Evolutionary conservation across 64 coral and sea anemone genomes (phyloP).

Genomic region (Hydrozoanthus tunicans): DNA sequence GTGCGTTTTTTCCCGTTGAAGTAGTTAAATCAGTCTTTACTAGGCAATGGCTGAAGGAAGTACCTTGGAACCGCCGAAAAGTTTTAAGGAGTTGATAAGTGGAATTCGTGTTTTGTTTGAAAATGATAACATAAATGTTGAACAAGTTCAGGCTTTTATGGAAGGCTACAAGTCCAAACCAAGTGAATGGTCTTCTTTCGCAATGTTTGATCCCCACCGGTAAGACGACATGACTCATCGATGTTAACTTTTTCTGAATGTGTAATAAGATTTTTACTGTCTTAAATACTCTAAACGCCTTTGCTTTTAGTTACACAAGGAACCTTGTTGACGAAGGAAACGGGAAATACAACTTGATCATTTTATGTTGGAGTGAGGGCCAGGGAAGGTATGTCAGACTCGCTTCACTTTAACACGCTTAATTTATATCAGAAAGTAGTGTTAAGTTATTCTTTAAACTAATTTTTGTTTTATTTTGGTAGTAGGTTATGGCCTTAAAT

Average conservation of each 20-base stretch:
- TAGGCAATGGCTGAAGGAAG: constrained; percentile 47
- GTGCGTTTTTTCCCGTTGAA: background rate
- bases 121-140: constrained; percentile 79
- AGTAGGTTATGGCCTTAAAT: too few species aligned
- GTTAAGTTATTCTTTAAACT: background rate
- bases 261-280: background rate
- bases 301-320: constrained; percentile 83
- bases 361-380: constrained; percentile 95
- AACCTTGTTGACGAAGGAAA: constrained; percentile 98
- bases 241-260: background rate
- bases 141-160: constrained; percentile 80
- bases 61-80: constrained; percentile 62
- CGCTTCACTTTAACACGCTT: background rate
- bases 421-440: background rate
- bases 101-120: constrained; percentile 81
- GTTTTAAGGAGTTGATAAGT: constrained; percentile 67
- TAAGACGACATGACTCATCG: background rate
- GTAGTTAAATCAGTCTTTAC: background rate
- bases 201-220: constrained; percentile 92
- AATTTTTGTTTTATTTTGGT: too few species aligned
- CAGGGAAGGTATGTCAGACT: constrained; percentile 78
- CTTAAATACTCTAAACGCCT: background rate
- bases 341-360: constrained; percentile 94
- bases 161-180: constrained; percentile 77
- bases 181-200: constrained; percentile 83